Conservation (phyloP, 2,113 vertebrate genomes). For the Oreochromis tanganicae region DNA sequence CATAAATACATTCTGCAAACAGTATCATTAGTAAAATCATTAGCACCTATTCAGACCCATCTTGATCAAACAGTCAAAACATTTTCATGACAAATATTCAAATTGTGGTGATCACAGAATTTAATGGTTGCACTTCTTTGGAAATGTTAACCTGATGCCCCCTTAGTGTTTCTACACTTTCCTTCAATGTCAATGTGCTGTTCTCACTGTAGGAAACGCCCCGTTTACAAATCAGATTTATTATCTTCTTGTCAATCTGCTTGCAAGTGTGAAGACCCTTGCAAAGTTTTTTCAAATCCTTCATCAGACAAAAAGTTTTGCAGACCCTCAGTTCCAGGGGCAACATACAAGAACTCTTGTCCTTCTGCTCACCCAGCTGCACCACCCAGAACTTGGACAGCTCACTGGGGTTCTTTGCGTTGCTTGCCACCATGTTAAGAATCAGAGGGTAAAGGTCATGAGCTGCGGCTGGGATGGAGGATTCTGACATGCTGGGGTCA, state of each 20-base stretch:
- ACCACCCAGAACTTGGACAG: conserved; percentile 74
- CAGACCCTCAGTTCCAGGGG: conserved; percentile 63
- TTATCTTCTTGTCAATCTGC: not conserved
- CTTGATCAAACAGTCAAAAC: not conserved
- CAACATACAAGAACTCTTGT: not conserved
- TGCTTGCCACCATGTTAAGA: conserved; percentile 74
- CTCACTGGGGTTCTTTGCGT: conserved; percentile 47
- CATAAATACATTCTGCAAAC: not conserved
- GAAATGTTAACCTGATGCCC: not conserved
- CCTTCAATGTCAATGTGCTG: conserved; percentile 1
- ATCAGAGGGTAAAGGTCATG: conserved; percentile 73
- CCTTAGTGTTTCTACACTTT: conserved; percentile 27
- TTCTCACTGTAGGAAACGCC: not conserved
- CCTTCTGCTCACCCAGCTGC: conserved; percentile 47
- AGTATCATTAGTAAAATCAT: not conserved
- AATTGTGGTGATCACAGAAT: not conserved
- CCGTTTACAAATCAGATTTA: not conserved
- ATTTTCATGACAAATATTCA: not conserved
- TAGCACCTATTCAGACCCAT: not conserved
- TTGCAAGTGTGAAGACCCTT: conserved; percentile 18
- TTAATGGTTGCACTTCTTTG: not conserved
- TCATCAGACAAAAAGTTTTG: conserved; percentile 68
- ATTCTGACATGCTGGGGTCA: not conserved
- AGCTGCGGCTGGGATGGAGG: conserved; percentile 56
- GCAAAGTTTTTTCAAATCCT: conserved; percentile 68